Conservation (phyloP, 2,113 vertebrate genomes). For the Oenanthe melanoleuca region DNA sequence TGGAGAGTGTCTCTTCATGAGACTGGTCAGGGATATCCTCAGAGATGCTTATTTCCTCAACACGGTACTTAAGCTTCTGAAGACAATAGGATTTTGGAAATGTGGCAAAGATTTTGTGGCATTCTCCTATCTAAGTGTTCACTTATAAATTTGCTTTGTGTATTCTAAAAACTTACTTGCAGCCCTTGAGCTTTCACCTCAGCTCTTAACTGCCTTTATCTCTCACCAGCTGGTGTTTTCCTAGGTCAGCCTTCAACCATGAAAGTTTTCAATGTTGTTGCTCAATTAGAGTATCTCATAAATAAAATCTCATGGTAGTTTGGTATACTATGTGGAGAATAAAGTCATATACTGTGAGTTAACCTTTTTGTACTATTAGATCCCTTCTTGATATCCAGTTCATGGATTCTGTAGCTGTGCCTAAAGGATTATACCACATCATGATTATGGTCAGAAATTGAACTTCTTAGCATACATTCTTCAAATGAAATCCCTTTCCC, state of each 20-base stretch:
- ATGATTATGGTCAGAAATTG: background rate
- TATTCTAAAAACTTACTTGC: background rate
- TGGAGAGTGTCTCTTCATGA: background rate
- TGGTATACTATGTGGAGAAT: background rate
- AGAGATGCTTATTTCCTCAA: background rate
- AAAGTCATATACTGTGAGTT: background rate
- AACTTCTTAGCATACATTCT: background rate
- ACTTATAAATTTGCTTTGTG: background rate
- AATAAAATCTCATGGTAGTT: background rate
- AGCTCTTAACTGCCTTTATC: background rate
- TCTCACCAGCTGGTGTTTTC: background rate
- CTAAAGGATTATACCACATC: background rate
- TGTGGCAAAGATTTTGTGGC: background rate
- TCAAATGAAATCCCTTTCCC: background rate
- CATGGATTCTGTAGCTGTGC: background rate
- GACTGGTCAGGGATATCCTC: background rate
- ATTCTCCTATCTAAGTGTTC: background rate
- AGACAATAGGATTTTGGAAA: background rate
- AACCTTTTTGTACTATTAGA: background rate
- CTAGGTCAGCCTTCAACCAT: background rate
- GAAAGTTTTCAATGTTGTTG: background rate
- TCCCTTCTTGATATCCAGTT: background rate
- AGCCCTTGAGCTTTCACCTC: background rate
- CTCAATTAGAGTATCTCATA: background rate
- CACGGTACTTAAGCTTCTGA: background rate